Percentiles rank a stretch among this genome's conserved stretches.
phyloP scores from a whole-genome alignment of 2,797 vertebrate species.

The Urophycis tenuis region DNA sequence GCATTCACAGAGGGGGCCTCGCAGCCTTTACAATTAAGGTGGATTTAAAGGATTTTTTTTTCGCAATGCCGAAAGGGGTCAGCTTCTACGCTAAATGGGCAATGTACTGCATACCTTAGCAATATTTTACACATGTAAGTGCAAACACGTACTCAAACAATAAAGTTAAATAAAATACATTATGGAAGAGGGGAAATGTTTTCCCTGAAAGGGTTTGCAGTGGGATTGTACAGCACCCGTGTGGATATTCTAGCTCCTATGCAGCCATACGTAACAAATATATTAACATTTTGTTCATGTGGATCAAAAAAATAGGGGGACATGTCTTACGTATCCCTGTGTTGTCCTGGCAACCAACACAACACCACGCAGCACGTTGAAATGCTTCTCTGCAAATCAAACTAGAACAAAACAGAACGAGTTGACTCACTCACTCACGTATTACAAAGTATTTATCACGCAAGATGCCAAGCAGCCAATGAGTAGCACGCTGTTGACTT shows the following conservation, averaged over 20 bases:
- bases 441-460: too few species aligned
- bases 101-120: neutral
- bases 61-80: neutral
- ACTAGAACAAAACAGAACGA: too few species aligned
- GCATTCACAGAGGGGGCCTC: neutral
- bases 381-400: too few species aligned
- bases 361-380: too few species aligned
- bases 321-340: too few species aligned
- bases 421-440: too few species aligned
- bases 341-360: too few species aligned
- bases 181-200: neutral
- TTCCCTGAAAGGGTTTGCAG: neutral
- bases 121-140: neutral
- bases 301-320: neutral
- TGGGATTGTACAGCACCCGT: neutral
- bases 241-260: neutral
- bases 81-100: neutral
- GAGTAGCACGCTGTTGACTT: neutral
- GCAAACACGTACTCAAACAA: neutral
- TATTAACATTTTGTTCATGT: neutral
- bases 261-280: neutral
- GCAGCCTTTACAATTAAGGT: neutral
- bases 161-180: neutral
- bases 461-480: neutral
- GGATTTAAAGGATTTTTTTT: neutral